phyloP scores from a whole-genome alignment of 2,888 invertebrate species.

The Lapara coniferarum region DNA sequence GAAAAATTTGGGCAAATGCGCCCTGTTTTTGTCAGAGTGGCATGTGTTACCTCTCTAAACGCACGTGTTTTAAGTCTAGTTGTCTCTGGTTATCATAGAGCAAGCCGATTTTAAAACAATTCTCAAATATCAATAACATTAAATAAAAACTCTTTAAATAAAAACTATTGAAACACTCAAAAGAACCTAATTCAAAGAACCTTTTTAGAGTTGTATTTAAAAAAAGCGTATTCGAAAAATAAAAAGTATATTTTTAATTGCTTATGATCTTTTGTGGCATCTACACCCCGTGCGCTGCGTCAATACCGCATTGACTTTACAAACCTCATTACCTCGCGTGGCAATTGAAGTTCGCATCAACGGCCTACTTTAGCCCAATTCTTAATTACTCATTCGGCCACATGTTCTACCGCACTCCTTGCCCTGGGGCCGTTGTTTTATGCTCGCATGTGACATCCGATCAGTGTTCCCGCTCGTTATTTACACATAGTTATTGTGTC shows the following conservation, averaged over 20 bases:
- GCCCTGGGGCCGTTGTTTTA: constrained; percentile 47
- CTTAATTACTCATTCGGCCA: constrained; percentile 19
- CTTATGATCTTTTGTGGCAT: constrained; percentile 14
- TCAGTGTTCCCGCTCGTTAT: constrained; percentile 40
- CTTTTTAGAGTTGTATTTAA: neutral
- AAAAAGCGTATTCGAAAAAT: constrained; percentile 12
- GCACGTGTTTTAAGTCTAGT: constrained; percentile 11
- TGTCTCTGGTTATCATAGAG: constrained; percentile 3
- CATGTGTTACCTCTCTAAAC: constrained; percentile 55
- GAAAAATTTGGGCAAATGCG: constrained; percentile 49
- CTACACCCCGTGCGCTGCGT: neutral
- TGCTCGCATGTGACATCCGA: constrained; percentile 50
- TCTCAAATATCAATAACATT: neutral
- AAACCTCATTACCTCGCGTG: constrained; percentile 17
- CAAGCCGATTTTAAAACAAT: too few species aligned
- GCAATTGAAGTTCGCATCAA: constrained; percentile 18
- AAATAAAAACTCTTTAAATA: neutral
- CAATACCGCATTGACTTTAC: constrained; percentile 14
- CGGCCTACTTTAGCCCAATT: constrained; percentile 14
- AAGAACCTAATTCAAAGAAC: constrained; percentile 9
- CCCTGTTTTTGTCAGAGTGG: constrained; percentile 53
- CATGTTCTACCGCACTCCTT: constrained; percentile 20
- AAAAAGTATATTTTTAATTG: constrained; percentile 10
- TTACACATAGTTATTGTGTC: constrained; percentile 45
- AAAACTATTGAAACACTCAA: neutral